Percentiles rank a stretch among this genome's conserved stretches.
phyloP scores from a whole-genome alignment of 1,140 invertebrate species.

The Papilio dardanus region DNA sequence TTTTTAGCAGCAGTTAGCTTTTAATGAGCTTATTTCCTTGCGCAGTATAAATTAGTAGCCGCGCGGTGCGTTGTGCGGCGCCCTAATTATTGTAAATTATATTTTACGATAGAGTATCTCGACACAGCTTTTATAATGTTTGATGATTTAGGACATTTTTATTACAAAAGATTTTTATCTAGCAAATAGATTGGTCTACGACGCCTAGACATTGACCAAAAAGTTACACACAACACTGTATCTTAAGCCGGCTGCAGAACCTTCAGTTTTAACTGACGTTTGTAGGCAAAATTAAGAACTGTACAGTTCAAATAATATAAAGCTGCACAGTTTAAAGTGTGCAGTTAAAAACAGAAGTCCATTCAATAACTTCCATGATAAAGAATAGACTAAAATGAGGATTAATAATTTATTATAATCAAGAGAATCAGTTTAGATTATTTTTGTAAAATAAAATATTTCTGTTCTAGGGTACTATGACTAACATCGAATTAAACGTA shows the following conservation, averaged over 20 bases:
- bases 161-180: background rate
- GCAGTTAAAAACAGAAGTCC: no score
- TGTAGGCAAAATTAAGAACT: no score
- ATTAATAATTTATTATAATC: no score
- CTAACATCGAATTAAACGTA: background rate
- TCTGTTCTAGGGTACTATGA: background rate
- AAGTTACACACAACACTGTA: no score
- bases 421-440: no score
- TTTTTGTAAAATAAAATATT: background rate
- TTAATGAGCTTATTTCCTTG: constrained; percentile 27
- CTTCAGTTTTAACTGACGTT: no score
- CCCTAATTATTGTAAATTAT: constrained; percentile 18
- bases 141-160: background rate
- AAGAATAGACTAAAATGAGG: no score
- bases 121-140: background rate
- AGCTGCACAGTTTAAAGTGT: no score
- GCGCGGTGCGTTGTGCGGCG: constrained; percentile 3
- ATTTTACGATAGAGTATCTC: background rate
- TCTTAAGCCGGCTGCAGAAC: no score
- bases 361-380: no score
- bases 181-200: background rate
- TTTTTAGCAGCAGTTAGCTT: constrained; percentile 25
- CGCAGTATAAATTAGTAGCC: constrained; percentile 22
- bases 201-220: no score
- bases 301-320: no score